Percentiles rank a stretch among this genome's conserved stretches.
These are phyloP conservation scores for Hydrotaea diabolus DNA, from an alignment of 2,888 invertebrate genomes.

Conservation along the genomic window DNA sequence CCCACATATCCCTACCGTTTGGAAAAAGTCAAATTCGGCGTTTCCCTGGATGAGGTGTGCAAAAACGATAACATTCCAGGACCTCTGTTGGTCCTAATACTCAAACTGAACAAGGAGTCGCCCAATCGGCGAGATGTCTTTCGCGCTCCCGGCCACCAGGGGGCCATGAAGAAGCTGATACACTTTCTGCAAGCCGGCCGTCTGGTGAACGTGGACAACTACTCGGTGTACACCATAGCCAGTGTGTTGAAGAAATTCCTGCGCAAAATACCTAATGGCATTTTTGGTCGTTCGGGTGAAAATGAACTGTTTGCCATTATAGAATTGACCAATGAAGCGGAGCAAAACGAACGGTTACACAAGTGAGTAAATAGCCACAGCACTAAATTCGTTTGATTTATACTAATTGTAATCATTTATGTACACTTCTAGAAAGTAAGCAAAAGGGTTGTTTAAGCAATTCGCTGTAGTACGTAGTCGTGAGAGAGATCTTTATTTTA, in stretches of 20 bases:
- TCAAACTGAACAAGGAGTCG: constrained; percentile 97
- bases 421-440: no score
- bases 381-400: no score
- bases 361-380: constrained; percentile 83
- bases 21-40: constrained; percentile 97
- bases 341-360: constrained; percentile 95
- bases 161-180: constrained; percentile 95
- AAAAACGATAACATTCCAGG: constrained; percentile 97
- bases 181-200: constrained; percentile 95
- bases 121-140: constrained; percentile 96
- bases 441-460: no score
- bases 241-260: constrained; percentile 99
- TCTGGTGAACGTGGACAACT: constrained; percentile 95
- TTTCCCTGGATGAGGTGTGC: constrained; percentile 94
- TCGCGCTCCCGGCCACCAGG: constrained; percentile 96
- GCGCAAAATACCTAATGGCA: constrained; percentile 96
- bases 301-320: constrained; percentile 94
- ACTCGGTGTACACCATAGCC: constrained; percentile 98
- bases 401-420: no score
- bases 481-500: no score
- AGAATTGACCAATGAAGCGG: constrained; percentile 89
- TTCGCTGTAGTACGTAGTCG: no score
- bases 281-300: constrained; percentile 96
- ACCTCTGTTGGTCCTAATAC: constrained; percentile 92
- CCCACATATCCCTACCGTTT: constrained; percentile 91